Percentiles rank a stretch among this genome's conserved stretches.
phyloP scores from a whole-genome alignment of 2,113 vertebrate species.

The Anhinga rufa region DNA sequence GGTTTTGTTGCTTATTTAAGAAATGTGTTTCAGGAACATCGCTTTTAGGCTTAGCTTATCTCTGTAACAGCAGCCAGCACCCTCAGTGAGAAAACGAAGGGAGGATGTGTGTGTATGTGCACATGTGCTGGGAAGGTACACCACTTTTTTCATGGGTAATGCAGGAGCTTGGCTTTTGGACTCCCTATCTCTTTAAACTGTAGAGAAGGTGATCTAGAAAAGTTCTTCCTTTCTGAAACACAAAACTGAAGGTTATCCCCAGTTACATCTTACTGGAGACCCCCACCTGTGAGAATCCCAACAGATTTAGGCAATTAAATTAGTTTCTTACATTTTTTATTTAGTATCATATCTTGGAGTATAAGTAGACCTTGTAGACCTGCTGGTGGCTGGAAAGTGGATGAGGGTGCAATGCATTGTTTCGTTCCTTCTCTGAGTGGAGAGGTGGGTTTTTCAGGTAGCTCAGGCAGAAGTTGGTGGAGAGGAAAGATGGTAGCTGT shows the following conservation, averaged over 20 bases:
- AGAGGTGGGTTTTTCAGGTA: neutral
- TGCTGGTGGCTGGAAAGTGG: neutral
- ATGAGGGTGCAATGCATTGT: neutral
- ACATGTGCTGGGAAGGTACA: neutral
- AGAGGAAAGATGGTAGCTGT: neutral
- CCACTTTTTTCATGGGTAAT: neutral
- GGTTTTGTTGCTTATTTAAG: neutral
- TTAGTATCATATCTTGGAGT: neutral
- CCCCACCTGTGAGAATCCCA: neutral
- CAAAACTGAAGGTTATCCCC: neutral
- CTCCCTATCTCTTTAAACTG: neutral
- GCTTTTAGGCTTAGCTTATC: neutral
- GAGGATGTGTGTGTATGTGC: neutral
- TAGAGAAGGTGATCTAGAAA: neutral
- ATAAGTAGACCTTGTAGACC: neutral
- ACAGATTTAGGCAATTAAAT: neutral
- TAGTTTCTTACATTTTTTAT: neutral
- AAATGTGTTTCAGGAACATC: neutral
- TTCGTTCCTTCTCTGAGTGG: neutral
- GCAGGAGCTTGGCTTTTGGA: neutral
- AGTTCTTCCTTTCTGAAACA: neutral
- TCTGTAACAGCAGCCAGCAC: neutral
- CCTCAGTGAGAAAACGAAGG: neutral
- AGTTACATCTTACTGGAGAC: neutral
- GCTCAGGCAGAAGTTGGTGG: neutral